These are phyloP conservation scores for Clarias magur DNA, from an alignment of 2,113 vertebrate species.

Conservation along the genomic window DNA sequence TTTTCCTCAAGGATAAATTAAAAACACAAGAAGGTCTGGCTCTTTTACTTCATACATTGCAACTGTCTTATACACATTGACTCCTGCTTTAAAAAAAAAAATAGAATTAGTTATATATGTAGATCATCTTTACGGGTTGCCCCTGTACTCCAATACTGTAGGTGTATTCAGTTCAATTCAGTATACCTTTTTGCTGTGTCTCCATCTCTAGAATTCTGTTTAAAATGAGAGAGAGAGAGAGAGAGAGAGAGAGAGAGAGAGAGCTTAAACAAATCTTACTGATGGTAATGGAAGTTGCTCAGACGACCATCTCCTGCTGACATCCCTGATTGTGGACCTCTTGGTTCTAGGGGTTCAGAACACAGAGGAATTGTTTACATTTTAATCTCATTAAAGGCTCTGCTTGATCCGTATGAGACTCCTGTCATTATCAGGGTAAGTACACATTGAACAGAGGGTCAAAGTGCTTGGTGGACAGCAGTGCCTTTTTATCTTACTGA, in stretches of 20 bases:
- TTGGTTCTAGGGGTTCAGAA: neutral
- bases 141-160: neutral
- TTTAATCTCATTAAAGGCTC: slow-evolving; percentile 40
- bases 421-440: slow-evolving; percentile 39
- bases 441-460: slow-evolving; percentile 11
- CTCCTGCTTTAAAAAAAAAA: neutral
- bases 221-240: slow-evolving; percentile 19
- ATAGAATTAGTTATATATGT: neutral
- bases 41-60: neutral
- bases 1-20: too few species aligned
- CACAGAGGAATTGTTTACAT: slow-evolving; percentile 34
- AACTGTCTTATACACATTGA: neutral
- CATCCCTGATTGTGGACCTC: slow-evolving; percentile 21
- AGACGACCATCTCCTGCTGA: slow-evolving; percentile 17
- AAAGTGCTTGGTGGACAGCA: slow-evolving; percentile 29
- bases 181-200: slow-evolving; percentile 11
- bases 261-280: slow-evolving; percentile 9
- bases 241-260: neutral
- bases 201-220: neutral
- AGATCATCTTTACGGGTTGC: neutral
- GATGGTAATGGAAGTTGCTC: neutral
- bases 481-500: slow-evolving; percentile 20
- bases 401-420: neutral
- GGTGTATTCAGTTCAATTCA: neutral
- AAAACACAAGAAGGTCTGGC: too few species aligned